phyloP scores from a whole-genome alignment of 2,888 invertebrate species.

The Creontiades dilutus region DNA sequence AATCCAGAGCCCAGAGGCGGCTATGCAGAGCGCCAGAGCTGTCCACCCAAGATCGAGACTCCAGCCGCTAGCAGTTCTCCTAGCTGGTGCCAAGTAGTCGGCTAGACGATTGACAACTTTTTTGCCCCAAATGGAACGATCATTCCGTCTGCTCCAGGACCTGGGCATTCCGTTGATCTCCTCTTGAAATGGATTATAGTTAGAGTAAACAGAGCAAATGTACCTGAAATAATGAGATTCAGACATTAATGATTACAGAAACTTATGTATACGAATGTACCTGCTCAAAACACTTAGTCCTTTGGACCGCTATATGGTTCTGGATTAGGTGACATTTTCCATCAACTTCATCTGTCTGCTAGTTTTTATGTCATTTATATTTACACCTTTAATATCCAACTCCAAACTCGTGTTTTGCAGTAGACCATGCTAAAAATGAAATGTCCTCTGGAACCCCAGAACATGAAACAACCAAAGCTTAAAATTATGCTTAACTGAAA shows the following conservation, averaged over 20 bases:
- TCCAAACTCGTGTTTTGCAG: too few species aligned
- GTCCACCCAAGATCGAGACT: conserved; percentile 92
- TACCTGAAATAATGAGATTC: conserved; percentile 81
- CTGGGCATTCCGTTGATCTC: conserved; percentile 73
- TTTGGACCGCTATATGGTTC: too few species aligned
- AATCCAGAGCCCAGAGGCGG: conserved; percentile 92
- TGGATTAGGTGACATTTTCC: too few species aligned
- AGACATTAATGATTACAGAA: background rate
- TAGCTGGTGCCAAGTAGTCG: conserved; percentile 79
- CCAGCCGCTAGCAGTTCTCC: conserved; percentile 89
- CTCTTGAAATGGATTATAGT: conserved; percentile 96
- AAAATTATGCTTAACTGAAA: too few species aligned
- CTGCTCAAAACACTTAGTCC: background rate
- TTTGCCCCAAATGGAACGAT: conserved; percentile 79
- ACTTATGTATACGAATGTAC: background rate
- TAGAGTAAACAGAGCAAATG: conserved; percentile 93
- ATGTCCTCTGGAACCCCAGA: too few species aligned
- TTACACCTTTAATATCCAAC: too few species aligned
- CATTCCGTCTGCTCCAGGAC: conserved; percentile 77
- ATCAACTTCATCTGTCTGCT: too few species aligned
- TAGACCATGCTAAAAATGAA: too few species aligned
- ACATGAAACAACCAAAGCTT: too few species aligned
- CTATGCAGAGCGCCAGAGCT: conserved; percentile 89
- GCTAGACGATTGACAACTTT: conserved; percentile 74
- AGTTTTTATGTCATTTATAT: too few species aligned